Percentiles rank a stretch among this genome's conserved stretches.
These are phyloP conservation scores for Apodemus agrarius DNA, from an alignment of 2,797 vertebrate genomes.

Conservation along the genomic window DNA sequence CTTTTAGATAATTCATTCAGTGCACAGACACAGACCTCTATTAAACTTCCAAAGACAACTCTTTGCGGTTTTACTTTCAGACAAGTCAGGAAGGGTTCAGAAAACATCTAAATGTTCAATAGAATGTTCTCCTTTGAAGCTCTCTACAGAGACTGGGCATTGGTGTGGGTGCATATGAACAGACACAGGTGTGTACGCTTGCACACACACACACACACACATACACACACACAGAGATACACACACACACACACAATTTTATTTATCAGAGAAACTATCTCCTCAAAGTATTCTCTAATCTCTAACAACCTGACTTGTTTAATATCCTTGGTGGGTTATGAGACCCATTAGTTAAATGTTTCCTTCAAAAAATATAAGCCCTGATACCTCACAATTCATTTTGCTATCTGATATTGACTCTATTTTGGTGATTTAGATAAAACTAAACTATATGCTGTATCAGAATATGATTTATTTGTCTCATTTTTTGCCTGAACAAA, in stretches of 20 bases:
- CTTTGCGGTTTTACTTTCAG: background rate
- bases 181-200: no score
- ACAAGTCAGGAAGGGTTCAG: background rate
- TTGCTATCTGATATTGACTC: background rate
- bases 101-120: background rate
- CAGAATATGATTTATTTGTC: constrained; percentile 51
- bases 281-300: background rate
- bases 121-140: background rate
- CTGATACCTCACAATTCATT: background rate
- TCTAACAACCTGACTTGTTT: constrained; percentile 16
- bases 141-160: background rate
- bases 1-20: constrained; percentile 17
- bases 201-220: background rate
- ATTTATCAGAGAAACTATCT: background rate
- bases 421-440: constrained; percentile 13
- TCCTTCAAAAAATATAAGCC: constrained; percentile 39
- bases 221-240: background rate
- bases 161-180: background rate
- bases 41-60: background rate
- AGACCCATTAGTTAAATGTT: constrained; percentile 21
- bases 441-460: constrained; percentile 47
- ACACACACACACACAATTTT: background rate
- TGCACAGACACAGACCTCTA: background rate
- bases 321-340: background rate
- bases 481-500: constrained; percentile 60